These are phyloP conservation scores for Cynopterus sphinx DNA, from an alignment of 2,797 vertebrate species.

Conservation along the genomic window DNA sequence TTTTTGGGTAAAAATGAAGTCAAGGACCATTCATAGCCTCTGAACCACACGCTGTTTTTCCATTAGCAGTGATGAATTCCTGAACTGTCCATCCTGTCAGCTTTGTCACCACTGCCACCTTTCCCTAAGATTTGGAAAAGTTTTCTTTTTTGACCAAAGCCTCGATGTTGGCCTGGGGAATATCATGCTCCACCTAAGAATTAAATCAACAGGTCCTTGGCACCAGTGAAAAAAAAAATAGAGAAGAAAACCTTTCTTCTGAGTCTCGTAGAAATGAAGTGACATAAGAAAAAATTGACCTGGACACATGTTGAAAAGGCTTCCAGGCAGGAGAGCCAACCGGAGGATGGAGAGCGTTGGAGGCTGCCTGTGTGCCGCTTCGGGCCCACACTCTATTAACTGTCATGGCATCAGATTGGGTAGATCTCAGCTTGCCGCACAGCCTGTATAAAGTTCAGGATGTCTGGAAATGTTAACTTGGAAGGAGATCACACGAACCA, in stretches of 20 bases:
- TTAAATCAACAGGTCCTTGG: not conserved
- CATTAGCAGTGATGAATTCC: not conserved
- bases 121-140: not conserved
- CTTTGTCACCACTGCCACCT: not conserved
- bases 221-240: not conserved
- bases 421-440: not conserved
- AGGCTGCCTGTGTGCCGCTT: no score
- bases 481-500: not conserved
- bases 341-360: accelerated
- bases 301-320: not conserved
- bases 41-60: not conserved
- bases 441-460: not conserved
- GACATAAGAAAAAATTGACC: not conserved
- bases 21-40: not conserved
- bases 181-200: not conserved
- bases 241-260: not conserved
- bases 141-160: not conserved
- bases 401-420: accelerated
- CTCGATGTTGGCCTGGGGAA: not conserved
- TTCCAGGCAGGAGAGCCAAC: not conserved
- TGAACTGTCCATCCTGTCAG: not conserved
- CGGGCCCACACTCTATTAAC: not conserved
- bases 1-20: not conserved
- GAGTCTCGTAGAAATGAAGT: not conserved
- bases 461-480: not conserved